phyloP scores from a whole-genome alignment of 1,140 invertebrate genomes.

The Trinorchestia longiramus region DNA sequence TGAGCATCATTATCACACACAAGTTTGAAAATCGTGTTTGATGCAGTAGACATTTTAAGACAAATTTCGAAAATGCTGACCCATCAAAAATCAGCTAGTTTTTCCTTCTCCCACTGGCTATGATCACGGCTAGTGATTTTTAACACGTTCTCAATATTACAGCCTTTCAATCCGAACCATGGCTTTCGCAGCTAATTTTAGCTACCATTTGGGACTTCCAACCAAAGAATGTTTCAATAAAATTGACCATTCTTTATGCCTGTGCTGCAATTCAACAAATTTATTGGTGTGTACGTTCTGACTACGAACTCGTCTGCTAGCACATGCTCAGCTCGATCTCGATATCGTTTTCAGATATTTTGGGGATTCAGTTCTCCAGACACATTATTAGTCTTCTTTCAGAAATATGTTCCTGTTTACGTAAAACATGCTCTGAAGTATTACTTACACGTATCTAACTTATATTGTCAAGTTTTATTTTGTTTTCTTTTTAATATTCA shows the following conservation, averaged over 20 bases:
- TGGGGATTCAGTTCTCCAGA: background rate
- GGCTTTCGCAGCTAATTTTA: background rate
- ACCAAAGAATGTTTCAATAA: conserved; percentile 22
- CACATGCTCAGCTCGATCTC: background rate
- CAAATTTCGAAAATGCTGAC: background rate
- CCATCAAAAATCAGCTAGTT: background rate
- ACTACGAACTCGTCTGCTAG: background rate
- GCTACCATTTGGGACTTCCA: background rate
- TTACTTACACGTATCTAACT: background rate
- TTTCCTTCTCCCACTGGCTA: background rate
- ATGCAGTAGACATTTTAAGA: background rate
- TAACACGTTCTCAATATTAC: background rate
- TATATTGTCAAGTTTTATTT: background rate
- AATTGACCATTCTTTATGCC: background rate
- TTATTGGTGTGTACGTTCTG: background rate
- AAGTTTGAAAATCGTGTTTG: background rate
- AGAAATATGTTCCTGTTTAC: background rate
- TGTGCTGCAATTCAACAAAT: background rate
- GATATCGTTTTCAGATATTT: background rate
- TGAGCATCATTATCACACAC: background rate
- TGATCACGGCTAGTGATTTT: background rate
- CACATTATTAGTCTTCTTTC: background rate
- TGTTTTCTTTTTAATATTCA: background rate
- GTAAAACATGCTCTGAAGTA: background rate
- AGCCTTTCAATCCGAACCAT: background rate